phyloP scores from a whole-genome alignment of 2,113 vertebrate genomes.

The Gasterosteus nipponicus region DNA sequence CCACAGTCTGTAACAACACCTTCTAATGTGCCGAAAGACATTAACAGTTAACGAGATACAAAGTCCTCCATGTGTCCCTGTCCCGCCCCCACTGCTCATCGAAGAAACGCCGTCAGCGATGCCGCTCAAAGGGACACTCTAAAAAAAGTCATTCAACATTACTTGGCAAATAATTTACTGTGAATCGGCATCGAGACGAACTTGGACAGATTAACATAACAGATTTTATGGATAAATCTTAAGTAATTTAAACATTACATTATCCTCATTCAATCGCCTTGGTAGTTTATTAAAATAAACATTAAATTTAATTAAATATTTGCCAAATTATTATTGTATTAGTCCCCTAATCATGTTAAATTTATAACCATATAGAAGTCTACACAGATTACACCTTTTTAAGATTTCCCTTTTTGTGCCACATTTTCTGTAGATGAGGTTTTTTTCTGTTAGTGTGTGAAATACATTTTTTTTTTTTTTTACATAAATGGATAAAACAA shows the following conservation, averaged over 20 bases:
- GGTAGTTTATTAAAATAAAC: conserved; percentile 9
- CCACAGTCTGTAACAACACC: neutral
- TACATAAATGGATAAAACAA: neutral
- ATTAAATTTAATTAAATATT: neutral
- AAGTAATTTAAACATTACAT: conserved; percentile 51
- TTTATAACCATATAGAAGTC: neutral
- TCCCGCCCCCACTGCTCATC: neutral
- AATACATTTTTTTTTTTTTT: conserved; percentile 7
- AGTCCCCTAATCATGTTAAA: neutral
- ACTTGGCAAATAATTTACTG: neutral
- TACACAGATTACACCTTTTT: conserved; percentile 3
- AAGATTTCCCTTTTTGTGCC: conserved; percentile 2
- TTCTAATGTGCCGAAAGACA: neutral
- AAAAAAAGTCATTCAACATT: too few species aligned
- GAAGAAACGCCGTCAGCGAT: neutral
- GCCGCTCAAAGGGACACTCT: neutral
- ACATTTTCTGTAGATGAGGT: neutral
- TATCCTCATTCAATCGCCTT: conserved; percentile 16
- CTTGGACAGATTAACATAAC: neutral
- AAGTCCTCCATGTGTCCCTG: neutral
- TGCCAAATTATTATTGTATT: conserved; percentile 16
- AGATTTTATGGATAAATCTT: conserved; percentile 62
- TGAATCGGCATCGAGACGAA: neutral
- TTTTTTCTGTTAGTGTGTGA: conserved; percentile 36
- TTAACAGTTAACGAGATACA: neutral